phyloP scores from a whole-genome alignment of 1,140 invertebrate genomes.

The Eufriesea mexicana region DNA sequence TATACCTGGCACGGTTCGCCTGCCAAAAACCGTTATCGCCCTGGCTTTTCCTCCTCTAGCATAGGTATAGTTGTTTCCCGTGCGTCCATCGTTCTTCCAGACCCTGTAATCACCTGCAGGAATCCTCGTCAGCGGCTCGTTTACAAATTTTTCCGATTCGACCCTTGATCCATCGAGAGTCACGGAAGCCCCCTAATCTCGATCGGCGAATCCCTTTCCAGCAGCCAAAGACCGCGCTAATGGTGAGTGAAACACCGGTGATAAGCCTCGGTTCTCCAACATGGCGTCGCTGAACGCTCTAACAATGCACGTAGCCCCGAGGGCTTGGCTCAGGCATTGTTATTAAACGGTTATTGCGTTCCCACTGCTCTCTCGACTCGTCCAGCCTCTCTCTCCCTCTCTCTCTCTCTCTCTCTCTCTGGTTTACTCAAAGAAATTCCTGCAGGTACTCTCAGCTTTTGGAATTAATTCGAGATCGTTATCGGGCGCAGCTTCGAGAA shows the following conservation, averaged over 20 bases:
- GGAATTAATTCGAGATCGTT: neutral
- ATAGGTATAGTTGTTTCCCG: neutral
- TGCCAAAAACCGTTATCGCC: conserved; percentile 41
- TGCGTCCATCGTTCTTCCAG: neutral
- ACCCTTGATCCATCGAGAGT: neutral
- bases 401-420: too few species aligned
- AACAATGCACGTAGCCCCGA: conserved; percentile 23
- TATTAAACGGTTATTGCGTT: conserved; percentile 35
- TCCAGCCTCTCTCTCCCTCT: too few species aligned
- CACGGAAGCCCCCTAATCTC: neutral
- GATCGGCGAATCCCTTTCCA: neutral
- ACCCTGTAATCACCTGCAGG: neutral
- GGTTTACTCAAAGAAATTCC: neutral
- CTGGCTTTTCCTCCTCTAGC: neutral
- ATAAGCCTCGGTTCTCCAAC: conserved; percentile 24
- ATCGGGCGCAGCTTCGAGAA: neutral
- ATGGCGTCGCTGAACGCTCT: conserved; percentile 10
- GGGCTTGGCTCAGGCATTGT: conserved; percentile 35
- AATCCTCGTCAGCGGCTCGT: neutral
- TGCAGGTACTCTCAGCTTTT: neutral
- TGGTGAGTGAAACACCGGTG: neutral
- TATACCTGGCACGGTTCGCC: conserved; percentile 13
- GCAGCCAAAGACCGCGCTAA: neutral
- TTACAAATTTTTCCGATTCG: neutral
- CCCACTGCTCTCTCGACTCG: neutral